Evolutionary conservation across 1,140 invertebrate species (phyloP), one percentile per base, ranked within the genome.

Genomic region (Bombus ignitus): DNA sequence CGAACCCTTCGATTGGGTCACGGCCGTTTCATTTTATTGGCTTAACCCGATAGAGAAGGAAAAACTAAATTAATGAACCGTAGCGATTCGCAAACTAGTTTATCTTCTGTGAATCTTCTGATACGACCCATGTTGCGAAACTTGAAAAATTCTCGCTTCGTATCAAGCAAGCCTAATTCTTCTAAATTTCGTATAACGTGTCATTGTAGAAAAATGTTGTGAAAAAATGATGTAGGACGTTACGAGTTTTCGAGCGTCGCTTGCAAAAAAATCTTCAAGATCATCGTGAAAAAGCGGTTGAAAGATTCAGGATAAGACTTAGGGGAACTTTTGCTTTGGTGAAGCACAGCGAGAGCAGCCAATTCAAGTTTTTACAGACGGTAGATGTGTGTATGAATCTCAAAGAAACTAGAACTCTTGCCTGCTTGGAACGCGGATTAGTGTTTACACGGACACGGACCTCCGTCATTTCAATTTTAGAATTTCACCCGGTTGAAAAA

Each of bases 11-110:
- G 25, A 62, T 65, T 74, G 71, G 70, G 32, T 74, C 62, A 42
- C 53, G 5, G n/a, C 18, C 62, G 42, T 78, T 65, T 78, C n/a
- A 25, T 37, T 79, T 79, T 22, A 68, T 68, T 44, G 62, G 77
- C 12, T 79, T 79, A 79, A n/a, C 42, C 15, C 9, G 39, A 62
- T 59, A 8, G 2, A 15, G n/a, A 13, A 39, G 25, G 12, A 71
- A 8, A 37, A 44, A 28, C 68, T n/a, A n/a, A 57, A 81, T 32
- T 35, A 32, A 57, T 32, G 68, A 42, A 59, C 18, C 79, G 5
- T 42, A 10, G 4, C 47, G 6, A 59, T 37, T 73, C 28, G 42
- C 68, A 10, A 28, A 10, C 28, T 9, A 8, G 15, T 68, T 35
- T 68, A 68, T 68, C 32, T 68, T 35, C 18, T 35, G 0, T 13